Evolutionary conservation across 2,113 vertebrate genomes (phyloP), one percentile per base, ranked within the genome.

Genomic region (Chitala chitala): DNA sequence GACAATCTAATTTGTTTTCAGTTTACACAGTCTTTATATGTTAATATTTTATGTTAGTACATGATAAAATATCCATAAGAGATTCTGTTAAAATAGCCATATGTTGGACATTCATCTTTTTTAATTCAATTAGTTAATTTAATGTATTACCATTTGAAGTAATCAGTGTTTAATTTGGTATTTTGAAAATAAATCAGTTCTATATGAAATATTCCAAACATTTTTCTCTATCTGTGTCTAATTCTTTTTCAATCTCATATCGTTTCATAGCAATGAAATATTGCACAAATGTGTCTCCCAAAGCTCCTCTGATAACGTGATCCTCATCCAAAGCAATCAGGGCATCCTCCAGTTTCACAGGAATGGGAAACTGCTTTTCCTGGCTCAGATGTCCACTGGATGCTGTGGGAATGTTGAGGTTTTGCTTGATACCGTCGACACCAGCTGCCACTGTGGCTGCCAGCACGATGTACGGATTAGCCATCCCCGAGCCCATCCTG

Each of bases 121-220:
- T 31, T 31, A 29, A 31, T n/a, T n/a, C n/a, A n/a, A n/a, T n/a
- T n/a, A n/a, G n/a, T n/a, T 58, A 15, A 9, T 15, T 58, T 31
- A 1, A 15, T 58, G 26, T 13, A 58, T 29, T 58, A 58, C 24
- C 26, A 1, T 15, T 29, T 13, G 55, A 31, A 1, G 26, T 13
- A 58, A 58, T 13, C 17, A 29, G 24, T 13, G 4, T 29, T 13
- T 13, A 26, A 58, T 29, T 22, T 29, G 55, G 15, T 12, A 26
- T 38, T 24, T 1, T 56, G 29, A 38, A 7, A 66, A 1, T 2
- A 0, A 56, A n/a, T n/a, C n/a, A n/a, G n/a, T 54, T 78, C 82
- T 94, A 98, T 83, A 97, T 97, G 71, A 98, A 98, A 84, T 96
- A 98, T 24, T 95, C 96, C 54, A 98, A 82, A 80, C 93, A 94